A percentile compares a stretch with the other conserved stretches of the same genome.
phyloP scores from a whole-genome alignment of 2,888 invertebrate genomes.

The Plemyria rubiginata region DNA sequence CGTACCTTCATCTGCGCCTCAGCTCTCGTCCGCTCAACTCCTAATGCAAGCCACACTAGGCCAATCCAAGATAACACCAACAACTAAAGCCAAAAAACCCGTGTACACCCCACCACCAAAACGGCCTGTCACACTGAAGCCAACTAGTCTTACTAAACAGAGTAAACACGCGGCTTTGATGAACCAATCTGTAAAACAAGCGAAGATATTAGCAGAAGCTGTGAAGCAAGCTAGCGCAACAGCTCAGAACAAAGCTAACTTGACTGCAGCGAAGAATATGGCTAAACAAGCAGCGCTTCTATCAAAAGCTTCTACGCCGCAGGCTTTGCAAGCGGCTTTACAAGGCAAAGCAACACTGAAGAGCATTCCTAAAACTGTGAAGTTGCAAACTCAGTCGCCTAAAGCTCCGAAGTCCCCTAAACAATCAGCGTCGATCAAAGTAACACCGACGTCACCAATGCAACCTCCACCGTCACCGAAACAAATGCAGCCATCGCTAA shows the following conservation, averaged over 20 bases:
- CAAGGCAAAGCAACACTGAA: conserved; percentile 23
- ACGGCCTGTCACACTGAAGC: conserved; percentile 39
- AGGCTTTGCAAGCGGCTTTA: conserved; percentile 21
- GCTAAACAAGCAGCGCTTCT: conserved; percentile 41
- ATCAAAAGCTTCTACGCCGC: conserved; percentile 40
- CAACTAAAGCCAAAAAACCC: conserved; percentile 42
- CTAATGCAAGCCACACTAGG: conserved; percentile 71
- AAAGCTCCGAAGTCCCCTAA: conserved; percentile 36
- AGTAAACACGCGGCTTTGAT: conserved; percentile 56
- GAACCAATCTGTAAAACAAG: conserved; percentile 64
- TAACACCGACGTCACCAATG: conserved; percentile 24
- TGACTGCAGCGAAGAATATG: conserved; percentile 36
- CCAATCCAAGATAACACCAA: conserved; percentile 32
- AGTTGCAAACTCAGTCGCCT: conserved; percentile 34
- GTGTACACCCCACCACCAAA: conserved; percentile 40
- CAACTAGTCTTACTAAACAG: conserved; percentile 39
- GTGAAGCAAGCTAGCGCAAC: conserved; percentile 52
- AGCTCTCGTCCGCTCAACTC: conserved; percentile 72
- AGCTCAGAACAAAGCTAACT: conserved; percentile 44
- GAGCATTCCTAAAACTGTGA: conserved; percentile 29
- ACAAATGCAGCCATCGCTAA: conserved; percentile 23
- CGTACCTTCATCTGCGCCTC: conserved; percentile 49
- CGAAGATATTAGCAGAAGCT: conserved; percentile 55
- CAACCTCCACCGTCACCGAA: conserved; percentile 31
- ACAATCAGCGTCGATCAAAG: conserved; percentile 31